Evolutionary conservation across 2,888 invertebrate species (phyloP).

Genomic region (Glaucopsyche alexis): DNA sequence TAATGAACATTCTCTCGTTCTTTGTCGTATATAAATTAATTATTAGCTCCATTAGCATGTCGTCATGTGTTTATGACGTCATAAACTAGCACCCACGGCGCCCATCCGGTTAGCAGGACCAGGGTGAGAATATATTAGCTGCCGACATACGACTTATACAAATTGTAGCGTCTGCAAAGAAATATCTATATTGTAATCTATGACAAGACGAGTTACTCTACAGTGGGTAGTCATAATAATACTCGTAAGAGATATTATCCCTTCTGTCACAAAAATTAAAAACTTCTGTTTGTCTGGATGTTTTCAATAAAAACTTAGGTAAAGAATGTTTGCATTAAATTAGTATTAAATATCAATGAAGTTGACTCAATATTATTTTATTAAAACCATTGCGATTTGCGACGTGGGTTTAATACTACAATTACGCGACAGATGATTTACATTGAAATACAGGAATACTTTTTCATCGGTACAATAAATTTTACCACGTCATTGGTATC

Average conservation of each 20-base stretch:
- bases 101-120: not conserved
- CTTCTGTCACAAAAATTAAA: too few species aligned
- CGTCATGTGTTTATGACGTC: slow-evolving; percentile 9
- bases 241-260: too few species aligned
- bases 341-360: not conserved
- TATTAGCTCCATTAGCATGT: slow-evolving; percentile 12
- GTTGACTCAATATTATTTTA: not conserved
- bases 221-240: not conserved
- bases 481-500: too few species aligned
- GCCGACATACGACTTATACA: not conserved
- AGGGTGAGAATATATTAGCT: slow-evolving; percentile 3
- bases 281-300: too few species aligned
- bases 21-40: slow-evolving; percentile 2
- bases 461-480: too few species aligned
- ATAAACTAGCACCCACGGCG: slow-evolving; percentile 13
- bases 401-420: not conserved
- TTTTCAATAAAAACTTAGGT: too few species aligned
- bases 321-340: too few species aligned
- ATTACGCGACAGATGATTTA: not conserved
- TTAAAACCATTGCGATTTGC: not conserved
- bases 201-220: not conserved
- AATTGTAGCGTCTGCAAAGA: not conserved
- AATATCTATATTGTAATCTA: not conserved
- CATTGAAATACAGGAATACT: too few species aligned
- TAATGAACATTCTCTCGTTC: not conserved